Percentiles rank a stretch among this genome's conserved stretches.
phyloP scores from a whole-genome alignment of 2,888 invertebrate genomes.

The Ganaspis brasiliensis region DNA sequence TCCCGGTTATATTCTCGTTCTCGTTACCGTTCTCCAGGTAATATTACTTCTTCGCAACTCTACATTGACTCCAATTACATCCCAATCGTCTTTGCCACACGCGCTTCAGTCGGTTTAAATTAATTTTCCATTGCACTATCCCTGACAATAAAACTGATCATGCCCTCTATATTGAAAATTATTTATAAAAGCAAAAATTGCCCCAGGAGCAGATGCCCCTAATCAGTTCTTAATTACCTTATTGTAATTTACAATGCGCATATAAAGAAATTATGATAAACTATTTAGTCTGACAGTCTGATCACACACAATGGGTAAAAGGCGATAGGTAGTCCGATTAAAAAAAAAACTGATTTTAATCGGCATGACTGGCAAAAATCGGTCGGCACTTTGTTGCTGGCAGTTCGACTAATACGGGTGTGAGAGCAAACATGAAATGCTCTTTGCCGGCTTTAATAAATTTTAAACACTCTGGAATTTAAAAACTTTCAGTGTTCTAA shows the following conservation, averaged over 20 bases:
- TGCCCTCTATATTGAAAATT: background rate
- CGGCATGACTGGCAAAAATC: conserved; percentile 40
- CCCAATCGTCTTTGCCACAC: no score
- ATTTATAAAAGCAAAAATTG: background rate
- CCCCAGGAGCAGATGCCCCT: conserved; percentile 29
- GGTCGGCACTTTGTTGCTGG: conserved; percentile 26
- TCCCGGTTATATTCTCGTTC: no score
- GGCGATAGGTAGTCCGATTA: conserved; percentile 44
- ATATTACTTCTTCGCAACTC: no score
- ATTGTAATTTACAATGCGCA: conserved; percentile 41
- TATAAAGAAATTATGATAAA: conserved; percentile 40
- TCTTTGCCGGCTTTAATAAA: conserved; percentile 25
- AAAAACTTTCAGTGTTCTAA: background rate
- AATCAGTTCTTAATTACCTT: conserved; percentile 34
- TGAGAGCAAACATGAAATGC: conserved; percentile 41
- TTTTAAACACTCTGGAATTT: conserved; percentile 6
- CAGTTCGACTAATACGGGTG: conserved; percentile 25
- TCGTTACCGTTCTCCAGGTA: no score
- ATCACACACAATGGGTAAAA: conserved; percentile 33
- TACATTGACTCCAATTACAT: no score
- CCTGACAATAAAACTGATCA: no score
- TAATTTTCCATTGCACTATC: no score
- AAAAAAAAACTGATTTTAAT: conserved; percentile 40
- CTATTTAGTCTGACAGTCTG: conserved; percentile 41
- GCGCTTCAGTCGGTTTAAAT: no score